A percentile compares a stretch with the other conserved stretches of the same genome.
Conservation (phyloP, 2,888 invertebrate genomes). For the Julus scanicus region DNA sequence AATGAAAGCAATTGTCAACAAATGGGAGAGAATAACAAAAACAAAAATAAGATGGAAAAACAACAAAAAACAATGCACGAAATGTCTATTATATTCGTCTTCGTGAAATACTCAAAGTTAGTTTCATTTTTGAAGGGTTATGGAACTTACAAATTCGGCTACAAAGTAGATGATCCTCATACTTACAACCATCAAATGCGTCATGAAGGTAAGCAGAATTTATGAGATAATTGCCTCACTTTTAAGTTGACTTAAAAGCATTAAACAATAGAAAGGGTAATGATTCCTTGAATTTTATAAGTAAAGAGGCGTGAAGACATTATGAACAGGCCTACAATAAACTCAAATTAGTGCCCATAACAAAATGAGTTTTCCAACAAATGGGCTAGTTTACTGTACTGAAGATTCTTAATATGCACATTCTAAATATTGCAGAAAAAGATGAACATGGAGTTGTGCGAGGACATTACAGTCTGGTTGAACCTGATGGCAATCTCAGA, state of each 20-base stretch:
- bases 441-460: constrained; percentile 63
- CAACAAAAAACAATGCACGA: neutral
- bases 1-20: neutral
- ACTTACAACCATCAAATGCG: constrained; percentile 58
- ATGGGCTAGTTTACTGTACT: no score
- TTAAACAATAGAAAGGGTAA: neutral
- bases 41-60: neutral
- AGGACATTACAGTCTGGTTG: constrained; percentile 64
- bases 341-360: no score
- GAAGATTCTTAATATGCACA: no score
- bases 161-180: constrained; percentile 58
- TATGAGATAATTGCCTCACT: neutral
- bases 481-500: constrained; percentile 63
- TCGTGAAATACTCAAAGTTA: neutral
- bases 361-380: no score
- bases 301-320: no score
- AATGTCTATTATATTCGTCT: neutral
- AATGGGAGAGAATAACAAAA: neutral
- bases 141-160: constrained; percentile 58
- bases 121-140: constrained; percentile 56
- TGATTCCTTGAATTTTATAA: neutral
- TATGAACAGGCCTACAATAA: no score
- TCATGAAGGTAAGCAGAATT: constrained; percentile 53
- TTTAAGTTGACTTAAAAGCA: neutral
- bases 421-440: constrained; percentile 30